Conservation (phyloP, 2,797 vertebrate species). For the Clamator glandarius region DNA sequence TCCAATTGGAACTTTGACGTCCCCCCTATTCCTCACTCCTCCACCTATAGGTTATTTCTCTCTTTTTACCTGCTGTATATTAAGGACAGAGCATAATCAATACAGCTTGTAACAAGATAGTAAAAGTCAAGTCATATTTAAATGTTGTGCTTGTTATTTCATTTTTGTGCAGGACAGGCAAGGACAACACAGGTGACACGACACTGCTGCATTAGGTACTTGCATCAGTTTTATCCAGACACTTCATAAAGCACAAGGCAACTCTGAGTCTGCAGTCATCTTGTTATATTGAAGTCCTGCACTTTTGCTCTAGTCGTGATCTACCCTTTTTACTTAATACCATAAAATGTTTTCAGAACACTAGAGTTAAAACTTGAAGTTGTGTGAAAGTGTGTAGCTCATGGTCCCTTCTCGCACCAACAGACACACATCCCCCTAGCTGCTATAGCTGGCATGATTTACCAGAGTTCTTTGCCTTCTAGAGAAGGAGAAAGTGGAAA, state of each 20-base stretch:
- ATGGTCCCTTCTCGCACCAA: conserved; percentile 29
- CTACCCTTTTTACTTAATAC: conserved; percentile 37
- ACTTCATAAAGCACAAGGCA: conserved; percentile 3
- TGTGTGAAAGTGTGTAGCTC: conserved; percentile 15
- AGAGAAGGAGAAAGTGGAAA: background rate
- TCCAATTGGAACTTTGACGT: background rate
- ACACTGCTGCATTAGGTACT: background rate
- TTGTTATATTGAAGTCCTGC: conserved; percentile 35
- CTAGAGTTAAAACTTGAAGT: conserved; percentile 4
- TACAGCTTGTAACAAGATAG: background rate
- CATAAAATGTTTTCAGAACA: conserved; percentile 31
- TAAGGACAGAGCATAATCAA: background rate
- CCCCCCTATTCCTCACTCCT: fast-evolving
- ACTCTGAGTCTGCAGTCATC: background rate
- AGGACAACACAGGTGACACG: background rate
- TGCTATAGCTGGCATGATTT: background rate
- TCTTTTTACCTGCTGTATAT: background rate
- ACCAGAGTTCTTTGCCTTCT: background rate
- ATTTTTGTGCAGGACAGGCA: background rate
- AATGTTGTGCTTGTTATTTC: background rate
- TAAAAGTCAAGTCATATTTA: background rate
- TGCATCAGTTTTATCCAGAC: background rate
- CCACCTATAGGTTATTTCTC: background rate
- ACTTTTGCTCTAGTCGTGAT: conserved; percentile 48
- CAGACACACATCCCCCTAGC: background rate